phyloP scores from a whole-genome alignment of 2,888 invertebrate species.

The Sinopyrophorus schimmeli region DNA sequence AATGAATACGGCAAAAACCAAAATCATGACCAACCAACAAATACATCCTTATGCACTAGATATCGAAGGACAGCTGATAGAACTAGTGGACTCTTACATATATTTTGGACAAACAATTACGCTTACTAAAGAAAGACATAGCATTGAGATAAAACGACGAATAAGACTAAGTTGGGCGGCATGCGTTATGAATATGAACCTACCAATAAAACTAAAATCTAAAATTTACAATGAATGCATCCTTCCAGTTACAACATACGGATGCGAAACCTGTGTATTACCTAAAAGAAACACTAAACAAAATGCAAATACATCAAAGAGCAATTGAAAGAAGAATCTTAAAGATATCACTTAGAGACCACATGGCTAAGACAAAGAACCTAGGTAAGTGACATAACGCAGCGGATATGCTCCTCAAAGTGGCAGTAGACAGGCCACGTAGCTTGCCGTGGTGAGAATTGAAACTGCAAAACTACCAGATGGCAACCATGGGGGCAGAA shows the following conservation, averaged over 20 bases:
- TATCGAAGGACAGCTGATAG: background rate
- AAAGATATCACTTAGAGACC: slow-evolving; percentile 3
- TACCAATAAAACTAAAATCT: slow-evolving; percentile 1
- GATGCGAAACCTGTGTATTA: too few species aligned
- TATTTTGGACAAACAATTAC: slow-evolving; percentile 4
- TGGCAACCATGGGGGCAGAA: background rate
- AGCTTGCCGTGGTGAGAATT: slow-evolving; percentile 3
- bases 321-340: slow-evolving; percentile 5
- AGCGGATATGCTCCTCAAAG: slow-evolving; percentile 1
- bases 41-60: background rate
- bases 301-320: too few species aligned
- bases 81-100: background rate
- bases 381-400: background rate
- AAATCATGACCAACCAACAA: slow-evolving; percentile 3
- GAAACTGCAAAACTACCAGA: background rate
- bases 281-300: too few species aligned
- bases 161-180: slow-evolving; percentile 1
- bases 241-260: too few species aligned
- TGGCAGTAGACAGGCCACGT: slow-evolving; percentile 2
- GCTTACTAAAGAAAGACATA: slow-evolving; percentile 1
- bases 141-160: background rate
- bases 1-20: slow-evolving; percentile 2
- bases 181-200: slow-evolving; percentile 3
- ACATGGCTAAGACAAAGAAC: slow-evolving; percentile 1
- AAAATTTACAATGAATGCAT: too few species aligned